Conservation (phyloP, 2,888 invertebrate genomes). For the Muschampia staudingeri region DNA sequence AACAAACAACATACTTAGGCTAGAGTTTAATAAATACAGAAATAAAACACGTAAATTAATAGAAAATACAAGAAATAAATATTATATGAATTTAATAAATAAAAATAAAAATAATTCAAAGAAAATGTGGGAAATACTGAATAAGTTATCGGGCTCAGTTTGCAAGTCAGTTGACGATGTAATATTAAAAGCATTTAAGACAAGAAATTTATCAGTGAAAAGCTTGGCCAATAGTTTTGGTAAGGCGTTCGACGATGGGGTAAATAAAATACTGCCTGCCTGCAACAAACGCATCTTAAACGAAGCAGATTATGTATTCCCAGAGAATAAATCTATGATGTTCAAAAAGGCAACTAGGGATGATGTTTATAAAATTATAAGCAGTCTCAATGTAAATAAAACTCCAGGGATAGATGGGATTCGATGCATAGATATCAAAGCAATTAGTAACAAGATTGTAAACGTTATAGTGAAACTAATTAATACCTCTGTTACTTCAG, state of each 20-base stretch:
- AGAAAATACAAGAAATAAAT: conserved; percentile 33
- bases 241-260: background rate
- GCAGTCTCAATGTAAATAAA: conserved; percentile 6
- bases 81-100: conserved; percentile 32
- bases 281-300: background rate
- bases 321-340: background rate
- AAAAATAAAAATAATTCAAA: conserved; percentile 27
- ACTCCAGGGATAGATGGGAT: conserved; percentile 42
- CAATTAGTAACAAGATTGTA: conserved; percentile 26
- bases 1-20: conserved; percentile 11
- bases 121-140: conserved; percentile 45
- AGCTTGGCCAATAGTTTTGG: conserved; percentile 43
- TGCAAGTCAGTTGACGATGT: conserved; percentile 41
- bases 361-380: background rate
- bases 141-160: conserved; percentile 37
- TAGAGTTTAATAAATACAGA: conserved; percentile 34
- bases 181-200: conserved; percentile 41
- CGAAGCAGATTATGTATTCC: background rate
- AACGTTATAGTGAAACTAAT: conserved; percentile 44
- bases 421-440: conserved; percentile 42
- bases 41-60: conserved; percentile 38
- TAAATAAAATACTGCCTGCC: background rate
- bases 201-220: conserved; percentile 26
- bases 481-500: conserved; percentile 34
- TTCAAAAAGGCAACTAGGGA: background rate